phyloP scores from a whole-genome alignment of 2,797 vertebrate genomes.

The Knipowitschia caucasica region DNA sequence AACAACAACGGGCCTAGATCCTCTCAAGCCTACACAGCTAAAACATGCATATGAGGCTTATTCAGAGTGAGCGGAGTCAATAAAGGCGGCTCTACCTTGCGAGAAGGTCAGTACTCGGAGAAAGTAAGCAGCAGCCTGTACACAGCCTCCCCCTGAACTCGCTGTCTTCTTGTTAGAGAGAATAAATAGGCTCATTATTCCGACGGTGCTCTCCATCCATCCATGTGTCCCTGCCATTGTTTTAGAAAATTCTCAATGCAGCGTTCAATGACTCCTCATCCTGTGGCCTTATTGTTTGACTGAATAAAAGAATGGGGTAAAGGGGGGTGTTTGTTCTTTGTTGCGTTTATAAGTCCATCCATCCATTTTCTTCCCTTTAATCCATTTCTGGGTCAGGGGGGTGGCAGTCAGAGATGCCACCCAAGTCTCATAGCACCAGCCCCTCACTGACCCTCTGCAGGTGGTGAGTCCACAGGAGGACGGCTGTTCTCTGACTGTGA shows the following conservation, averaged over 20 bases:
- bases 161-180: conserved; percentile 49
- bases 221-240: conserved; percentile 42
- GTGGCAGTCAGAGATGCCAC: too few relatives aligned
- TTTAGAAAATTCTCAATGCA: conserved; percentile 29
- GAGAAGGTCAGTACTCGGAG: conserved; percentile 56
- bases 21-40: conserved; percentile 21
- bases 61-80: conserved; percentile 34
- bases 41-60: conserved; percentile 18
- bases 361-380: too few relatives aligned
- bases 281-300: conserved; percentile 2
- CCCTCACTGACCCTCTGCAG: too few relatives aligned
- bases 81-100: conserved; percentile 41
- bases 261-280: conserved; percentile 26
- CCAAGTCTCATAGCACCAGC: too few relatives aligned
- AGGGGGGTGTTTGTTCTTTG: neutral
- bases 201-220: conserved; percentile 44
- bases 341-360: neutral
- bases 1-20: neutral
- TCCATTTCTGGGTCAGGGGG: too few relatives aligned
- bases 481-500: too few relatives aligned
- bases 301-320: neutral
- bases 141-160: conserved; percentile 47
- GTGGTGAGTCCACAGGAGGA: too few relatives aligned
- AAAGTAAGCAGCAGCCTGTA: conserved; percentile 37
- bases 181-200: conserved; percentile 69